Conservation (phyloP, 2,888 invertebrate species). For the Abrostola triplasia region DNA sequence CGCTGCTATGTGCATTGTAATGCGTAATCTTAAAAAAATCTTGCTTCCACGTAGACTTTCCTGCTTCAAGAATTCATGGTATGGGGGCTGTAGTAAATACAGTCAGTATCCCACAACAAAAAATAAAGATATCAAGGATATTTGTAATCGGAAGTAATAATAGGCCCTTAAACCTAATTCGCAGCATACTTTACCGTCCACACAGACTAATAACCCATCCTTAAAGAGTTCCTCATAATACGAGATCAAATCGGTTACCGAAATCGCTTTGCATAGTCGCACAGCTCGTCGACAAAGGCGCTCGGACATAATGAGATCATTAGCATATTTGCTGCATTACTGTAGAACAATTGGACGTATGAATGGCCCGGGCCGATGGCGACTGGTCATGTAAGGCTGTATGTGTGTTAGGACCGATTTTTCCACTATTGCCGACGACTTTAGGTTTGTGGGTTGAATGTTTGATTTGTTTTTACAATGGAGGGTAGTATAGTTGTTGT, state of each 20-base stretch:
- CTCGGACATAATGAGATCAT: conserved; percentile 74
- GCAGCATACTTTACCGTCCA: conserved; percentile 4
- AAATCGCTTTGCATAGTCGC: conserved; percentile 74
- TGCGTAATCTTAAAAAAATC: too few relatives aligned
- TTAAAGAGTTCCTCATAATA: conserved; percentile 33
- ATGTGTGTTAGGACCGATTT: conserved; percentile 42
- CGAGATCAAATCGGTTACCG: conserved; percentile 70
- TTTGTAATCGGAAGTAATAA: too few relatives aligned
- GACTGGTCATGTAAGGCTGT: conserved; percentile 61
- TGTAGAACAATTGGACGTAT: conserved; percentile 64
- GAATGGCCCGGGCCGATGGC: conserved; percentile 65
- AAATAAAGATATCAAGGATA: too few relatives aligned
- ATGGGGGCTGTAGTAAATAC: too few relatives aligned
- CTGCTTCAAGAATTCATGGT: too few relatives aligned
- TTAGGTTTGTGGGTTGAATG: conserved; percentile 9
- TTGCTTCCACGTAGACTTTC: too few relatives aligned
- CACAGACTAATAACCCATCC: conserved; percentile 18
- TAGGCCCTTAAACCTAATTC: neutral
- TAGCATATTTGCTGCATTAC: conserved; percentile 83
- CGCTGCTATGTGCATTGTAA: too few relatives aligned
- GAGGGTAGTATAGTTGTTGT: too few relatives aligned
- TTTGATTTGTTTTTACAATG: neutral
- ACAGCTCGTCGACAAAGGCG: conserved; percentile 67
- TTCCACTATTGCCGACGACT: conserved; percentile 29
- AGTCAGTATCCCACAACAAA: too few relatives aligned